Base-by-base conservation (phyloP, 2,888 invertebrate species). In the Aleiodes alternator region DNA sequence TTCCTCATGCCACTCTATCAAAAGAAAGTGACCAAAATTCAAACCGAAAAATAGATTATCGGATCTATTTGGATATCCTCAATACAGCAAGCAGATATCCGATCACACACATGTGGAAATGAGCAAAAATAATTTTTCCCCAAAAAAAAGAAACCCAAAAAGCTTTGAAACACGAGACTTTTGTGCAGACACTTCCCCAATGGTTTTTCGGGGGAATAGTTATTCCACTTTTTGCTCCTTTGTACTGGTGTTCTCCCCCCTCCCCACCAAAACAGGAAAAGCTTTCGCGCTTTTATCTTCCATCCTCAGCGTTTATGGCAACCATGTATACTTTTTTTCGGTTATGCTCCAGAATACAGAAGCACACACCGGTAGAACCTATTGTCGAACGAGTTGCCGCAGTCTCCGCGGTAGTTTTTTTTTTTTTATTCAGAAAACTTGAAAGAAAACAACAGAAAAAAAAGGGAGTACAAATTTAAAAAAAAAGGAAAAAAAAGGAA, bases 381-480 rank as follows among this genome's bases (percentile, higher is more conserved):
- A 84, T 83, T 83, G 83, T 80, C 79, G 80, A 82, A 79, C 86
- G 85, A 86, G 81, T 86, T 86, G 81, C 84, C 48, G n/a, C 11
- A 71, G 48, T 50, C 14, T 50, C 23, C 71, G 48, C 59, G 38
- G 53, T 55, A 69, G 51, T 69, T 71, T n/a, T 12, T 72, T 61
- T 34, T 38, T 61, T 51, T 34, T 48, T 51, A n/a, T 48, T 31
- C 23, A 48, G 8, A 23, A 23, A 55, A 55, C 55, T 55, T 3
- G 11, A 55, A 16, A n/a, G 16, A n/a, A 55, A 55, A 12, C 16
- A 55, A 55, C 64, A 11, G 0, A 2, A 23, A 23, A 23, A 23
- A 64, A 64, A 38, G 1, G n/a, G 34, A 8, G 6, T 9, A 48
- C 16, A 43, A 64, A 43, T 43, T 16, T 11, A n/a, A 64, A 43